phyloP scores from a whole-genome alignment of 2,888 invertebrate species.

The Arrhopalites spinosus region DNA sequence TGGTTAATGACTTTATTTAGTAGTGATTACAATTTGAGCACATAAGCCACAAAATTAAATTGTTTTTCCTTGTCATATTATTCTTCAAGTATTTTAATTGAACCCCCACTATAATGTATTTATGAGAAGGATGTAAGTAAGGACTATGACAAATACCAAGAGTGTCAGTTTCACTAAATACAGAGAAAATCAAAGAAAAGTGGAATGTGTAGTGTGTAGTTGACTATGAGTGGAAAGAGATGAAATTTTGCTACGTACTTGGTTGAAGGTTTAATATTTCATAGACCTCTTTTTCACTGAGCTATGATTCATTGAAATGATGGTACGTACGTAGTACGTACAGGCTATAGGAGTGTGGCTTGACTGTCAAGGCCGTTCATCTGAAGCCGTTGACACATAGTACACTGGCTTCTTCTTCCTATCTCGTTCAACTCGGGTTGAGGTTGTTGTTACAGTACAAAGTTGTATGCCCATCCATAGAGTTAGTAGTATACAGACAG shows the following conservation, averaged over 20 bases:
- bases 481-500: too few species aligned
- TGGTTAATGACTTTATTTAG: too few species aligned
- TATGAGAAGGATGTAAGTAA: too few species aligned
- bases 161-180: too few species aligned
- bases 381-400: constrained; percentile 46
- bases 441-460: constrained; percentile 1
- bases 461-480: not conserved
- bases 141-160: too few species aligned
- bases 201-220: too few species aligned
- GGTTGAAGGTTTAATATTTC: not conserved
- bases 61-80: too few species aligned
- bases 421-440: constrained; percentile 4
- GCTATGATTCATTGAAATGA: constrained; percentile 2
- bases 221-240: not conserved
- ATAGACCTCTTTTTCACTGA: not conserved
- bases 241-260: not conserved
- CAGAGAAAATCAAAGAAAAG: too few species aligned
- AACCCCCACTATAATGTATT: too few species aligned
- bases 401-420: constrained; percentile 24
- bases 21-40: too few species aligned
- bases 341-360: not conserved
- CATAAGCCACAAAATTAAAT: too few species aligned
- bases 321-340: not conserved
- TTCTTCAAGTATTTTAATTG: too few species aligned
- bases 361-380: constrained; percentile 50